Evolutionary conservation across 2,888 invertebrate species (phyloP).

Genomic region (Malacosoma neustria): DNA sequence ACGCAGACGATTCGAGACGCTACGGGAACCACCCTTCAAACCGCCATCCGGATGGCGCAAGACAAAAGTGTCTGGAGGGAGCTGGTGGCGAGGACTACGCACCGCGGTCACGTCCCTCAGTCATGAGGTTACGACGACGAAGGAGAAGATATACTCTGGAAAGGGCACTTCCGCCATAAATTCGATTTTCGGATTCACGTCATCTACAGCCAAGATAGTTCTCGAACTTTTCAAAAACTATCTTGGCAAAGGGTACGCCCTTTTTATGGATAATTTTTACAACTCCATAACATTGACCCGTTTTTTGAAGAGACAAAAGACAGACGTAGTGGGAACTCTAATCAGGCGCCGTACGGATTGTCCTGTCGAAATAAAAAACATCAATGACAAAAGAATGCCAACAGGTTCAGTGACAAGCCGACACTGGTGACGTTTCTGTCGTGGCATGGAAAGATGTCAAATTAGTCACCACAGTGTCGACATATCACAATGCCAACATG

Average conservation of each 20-base stretch:
- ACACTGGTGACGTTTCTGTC: too few species aligned
- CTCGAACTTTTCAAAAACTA: conserved; percentile 3
- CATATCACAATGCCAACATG: conserved; percentile 2
- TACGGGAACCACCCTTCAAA: too few species aligned
- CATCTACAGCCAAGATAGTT: conserved; percentile 6
- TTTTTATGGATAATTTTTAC: conserved; percentile 8
- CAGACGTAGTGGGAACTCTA: conserved; percentile 13
- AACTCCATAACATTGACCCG: conserved; percentile 8
- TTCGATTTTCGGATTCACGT: too few species aligned
- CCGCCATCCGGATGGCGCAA: too few species aligned
- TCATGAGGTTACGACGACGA: too few species aligned
- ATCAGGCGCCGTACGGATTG: conserved; percentile 3
- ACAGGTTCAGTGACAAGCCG: conserved; percentile 2
- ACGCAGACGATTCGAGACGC: too few species aligned
- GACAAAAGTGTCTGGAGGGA: too few species aligned
- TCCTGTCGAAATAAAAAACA: conserved; percentile 5
- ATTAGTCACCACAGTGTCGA: conserved; percentile 3
- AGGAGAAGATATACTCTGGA: too few species aligned
- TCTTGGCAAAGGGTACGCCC: conserved; percentile 6
- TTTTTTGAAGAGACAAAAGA: conserved; percentile 9
- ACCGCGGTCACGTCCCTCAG: too few species aligned
- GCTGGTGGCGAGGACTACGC: too few species aligned
- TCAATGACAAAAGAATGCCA: conserved; percentile 6
- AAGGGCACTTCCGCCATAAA: conserved; percentile 1
- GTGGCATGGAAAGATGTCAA: conserved; percentile 3